Conservation (phyloP, 2,113 vertebrate species). For the Thermophis baileyi region DNA sequence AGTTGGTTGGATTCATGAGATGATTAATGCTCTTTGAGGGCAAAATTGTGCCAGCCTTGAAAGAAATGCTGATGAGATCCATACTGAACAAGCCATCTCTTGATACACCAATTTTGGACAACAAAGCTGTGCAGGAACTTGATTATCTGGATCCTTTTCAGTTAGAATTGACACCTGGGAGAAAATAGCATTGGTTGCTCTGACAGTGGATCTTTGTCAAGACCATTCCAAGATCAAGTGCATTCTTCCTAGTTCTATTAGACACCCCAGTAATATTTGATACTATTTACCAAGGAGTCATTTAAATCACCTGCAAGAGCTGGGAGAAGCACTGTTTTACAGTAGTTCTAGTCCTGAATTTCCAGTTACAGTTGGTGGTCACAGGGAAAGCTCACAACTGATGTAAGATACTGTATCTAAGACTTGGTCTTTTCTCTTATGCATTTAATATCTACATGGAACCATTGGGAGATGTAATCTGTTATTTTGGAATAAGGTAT, state of each 20-base stretch:
- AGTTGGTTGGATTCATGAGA: neutral
- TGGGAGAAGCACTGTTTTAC: neutral
- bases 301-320: neutral
- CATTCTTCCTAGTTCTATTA: neutral
- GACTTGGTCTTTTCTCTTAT: neutral
- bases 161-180: neutral
- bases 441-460: neutral
- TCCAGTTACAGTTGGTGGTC: neutral
- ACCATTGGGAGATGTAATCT: neutral
- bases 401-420: neutral
- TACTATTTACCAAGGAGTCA: neutral
- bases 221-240: neutral
- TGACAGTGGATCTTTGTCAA: neutral
- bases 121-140: neutral
- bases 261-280: neutral
- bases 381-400: neutral
- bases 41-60: neutral
- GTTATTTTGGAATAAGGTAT: neutral
- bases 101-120: neutral
- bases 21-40: neutral
- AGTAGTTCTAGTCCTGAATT: neutral
- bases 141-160: neutral
- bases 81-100: neutral
- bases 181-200: neutral
- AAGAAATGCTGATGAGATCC: neutral